A percentile compares a stretch with the other conserved stretches of the same genome.
Conservation (phyloP, 2,797 vertebrate genomes). For the Anas flavirostris region DNA sequence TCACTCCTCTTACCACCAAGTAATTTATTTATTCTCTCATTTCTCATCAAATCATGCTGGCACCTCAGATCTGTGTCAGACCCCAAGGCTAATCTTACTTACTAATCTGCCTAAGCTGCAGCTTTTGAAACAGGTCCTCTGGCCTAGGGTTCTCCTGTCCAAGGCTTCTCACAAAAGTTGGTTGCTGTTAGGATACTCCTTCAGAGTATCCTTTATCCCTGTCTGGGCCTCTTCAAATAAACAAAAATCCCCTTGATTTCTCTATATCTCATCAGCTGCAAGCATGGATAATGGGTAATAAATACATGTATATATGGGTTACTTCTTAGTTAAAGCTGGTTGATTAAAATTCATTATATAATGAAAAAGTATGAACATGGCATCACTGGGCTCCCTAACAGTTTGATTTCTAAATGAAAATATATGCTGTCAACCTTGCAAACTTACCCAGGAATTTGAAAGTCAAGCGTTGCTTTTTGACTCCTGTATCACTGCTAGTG, state of each 20-base stretch:
- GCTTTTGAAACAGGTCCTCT: not conserved
- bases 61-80: not conserved
- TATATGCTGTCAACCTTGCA: not conserved
- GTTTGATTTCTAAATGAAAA: not conserved
- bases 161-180: accelerated
- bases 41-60: not conserved
- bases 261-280: not conserved
- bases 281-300: not conserved
- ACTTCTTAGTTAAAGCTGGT: not conserved
- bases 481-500: not conserved
- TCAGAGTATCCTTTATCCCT: not conserved
- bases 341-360: not conserved
- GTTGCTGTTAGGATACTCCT: not conserved
- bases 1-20: not conserved
- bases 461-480: not conserved
- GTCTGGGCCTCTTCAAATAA: not conserved
- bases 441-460: not conserved
- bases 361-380: not conserved
- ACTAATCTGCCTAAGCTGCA: not conserved
- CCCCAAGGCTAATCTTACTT: not conserved
- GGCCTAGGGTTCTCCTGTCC: not conserved
- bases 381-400: not conserved
- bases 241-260: not conserved
- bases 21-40: not conserved
- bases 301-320: too few relatives aligned